Conservation (phyloP, 2,113 vertebrate genomes). For the Brachypodius melanocephalos region DNA sequence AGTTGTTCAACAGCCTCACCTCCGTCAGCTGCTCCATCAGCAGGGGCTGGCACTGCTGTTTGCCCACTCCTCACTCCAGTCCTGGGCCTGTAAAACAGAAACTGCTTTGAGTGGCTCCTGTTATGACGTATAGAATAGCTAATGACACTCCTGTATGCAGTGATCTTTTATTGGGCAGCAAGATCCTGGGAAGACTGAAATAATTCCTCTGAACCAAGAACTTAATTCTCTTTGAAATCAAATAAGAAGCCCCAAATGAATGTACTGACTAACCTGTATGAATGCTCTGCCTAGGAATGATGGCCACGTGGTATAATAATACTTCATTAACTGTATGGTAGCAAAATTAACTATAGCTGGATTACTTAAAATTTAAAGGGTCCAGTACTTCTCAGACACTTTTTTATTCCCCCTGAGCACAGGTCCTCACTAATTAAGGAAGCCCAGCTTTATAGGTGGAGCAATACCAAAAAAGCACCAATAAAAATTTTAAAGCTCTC, state of each 20-base stretch:
- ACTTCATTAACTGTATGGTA: not conserved
- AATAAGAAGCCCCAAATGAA: not conserved
- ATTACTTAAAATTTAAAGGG: conserved; percentile 1
- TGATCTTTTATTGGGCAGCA: not conserved
- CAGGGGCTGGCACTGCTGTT: not conserved
- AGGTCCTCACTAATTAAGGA: conserved; percentile 38
- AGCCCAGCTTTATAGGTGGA: conserved; percentile 42
- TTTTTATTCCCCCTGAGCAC: not conserved
- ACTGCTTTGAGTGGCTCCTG: not conserved
- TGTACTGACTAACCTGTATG: not conserved
- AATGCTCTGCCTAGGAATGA: not conserved
- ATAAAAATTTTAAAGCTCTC: conserved; percentile 53
- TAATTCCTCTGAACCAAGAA: not conserved
- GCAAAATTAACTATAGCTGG: not conserved
- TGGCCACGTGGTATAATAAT: not conserved
- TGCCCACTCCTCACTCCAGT: not conserved
- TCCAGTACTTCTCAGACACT: not conserved
- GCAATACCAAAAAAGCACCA: conserved; percentile 38
- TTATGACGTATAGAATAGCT: not conserved
- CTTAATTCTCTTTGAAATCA: not conserved
- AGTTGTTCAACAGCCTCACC: not conserved
- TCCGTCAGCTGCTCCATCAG: not conserved
- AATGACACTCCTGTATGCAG: not conserved
- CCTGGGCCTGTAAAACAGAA: not conserved
- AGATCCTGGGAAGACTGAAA: not conserved